These are phyloP conservation scores for Oncorhynchus gorbuscha DNA, from an alignment of 2,113 vertebrate genomes.

Conservation along the genomic window DNA sequence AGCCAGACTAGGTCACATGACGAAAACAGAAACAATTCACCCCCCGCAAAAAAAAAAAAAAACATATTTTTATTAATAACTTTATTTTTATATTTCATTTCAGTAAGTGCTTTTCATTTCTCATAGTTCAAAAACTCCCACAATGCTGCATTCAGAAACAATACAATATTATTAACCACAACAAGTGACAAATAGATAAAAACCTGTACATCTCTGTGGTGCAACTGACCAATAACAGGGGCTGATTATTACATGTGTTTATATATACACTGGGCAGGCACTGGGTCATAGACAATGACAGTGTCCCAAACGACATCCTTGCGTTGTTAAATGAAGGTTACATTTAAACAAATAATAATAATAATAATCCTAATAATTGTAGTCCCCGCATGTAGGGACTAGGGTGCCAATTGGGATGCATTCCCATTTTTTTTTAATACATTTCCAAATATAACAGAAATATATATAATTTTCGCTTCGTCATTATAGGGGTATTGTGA, in stretches of 20 bases:
- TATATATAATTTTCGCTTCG: no score
- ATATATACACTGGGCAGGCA: neutral
- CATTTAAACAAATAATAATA: no score
- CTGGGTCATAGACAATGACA: neutral
- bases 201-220: neutral
- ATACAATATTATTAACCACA: neutral
- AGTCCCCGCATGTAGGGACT: no score
- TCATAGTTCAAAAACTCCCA: neutral
- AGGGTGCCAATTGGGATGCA: no score
- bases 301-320: neutral
- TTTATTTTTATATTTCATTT: neutral
- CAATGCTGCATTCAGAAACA: conserved; percentile 9
- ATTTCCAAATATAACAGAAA: no score
- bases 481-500: no score
- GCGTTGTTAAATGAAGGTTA: no score
- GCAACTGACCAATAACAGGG: no score
- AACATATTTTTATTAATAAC: neutral
- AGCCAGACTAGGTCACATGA: neutral
- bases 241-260: neutral
- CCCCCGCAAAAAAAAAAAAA: neutral
- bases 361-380: no score
- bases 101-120: neutral
- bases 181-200: neutral
- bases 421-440: no score
- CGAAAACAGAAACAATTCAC: neutral